phyloP scores from a whole-genome alignment of 1,140 invertebrate genomes.

The Cotesia vestalis region DNA sequence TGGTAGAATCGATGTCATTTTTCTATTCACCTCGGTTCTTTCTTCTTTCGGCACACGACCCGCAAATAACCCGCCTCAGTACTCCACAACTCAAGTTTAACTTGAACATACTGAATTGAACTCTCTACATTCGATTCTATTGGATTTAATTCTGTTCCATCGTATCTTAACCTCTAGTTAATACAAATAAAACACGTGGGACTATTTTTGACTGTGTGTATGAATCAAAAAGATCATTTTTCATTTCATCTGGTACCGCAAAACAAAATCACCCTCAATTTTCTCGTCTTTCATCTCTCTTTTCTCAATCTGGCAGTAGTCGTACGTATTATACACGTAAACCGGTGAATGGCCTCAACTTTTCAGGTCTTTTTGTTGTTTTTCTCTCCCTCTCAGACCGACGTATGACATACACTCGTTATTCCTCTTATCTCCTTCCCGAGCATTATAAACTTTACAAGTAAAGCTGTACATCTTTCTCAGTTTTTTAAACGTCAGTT shows the following conservation, averaged over 20 bases:
- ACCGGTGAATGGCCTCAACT: slow-evolving; percentile 33
- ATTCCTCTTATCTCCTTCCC: background rate
- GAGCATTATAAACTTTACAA: no score
- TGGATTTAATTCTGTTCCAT: background rate
- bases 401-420: background rate
- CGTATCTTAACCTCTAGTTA: no score
- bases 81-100: no score
- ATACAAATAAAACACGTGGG: background rate
- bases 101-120: no score
- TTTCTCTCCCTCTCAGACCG: background rate
- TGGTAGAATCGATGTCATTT: no score
- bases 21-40: no score
- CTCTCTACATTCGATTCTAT: no score
- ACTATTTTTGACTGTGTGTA: slow-evolving; percentile 32
- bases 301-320: background rate
- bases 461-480: background rate
- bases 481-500: background rate
- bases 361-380: slow-evolving; percentile 16
- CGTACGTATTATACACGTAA: background rate
- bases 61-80: no score
- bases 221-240: slow-evolving; percentile 37
- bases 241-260: slow-evolving; percentile 34
- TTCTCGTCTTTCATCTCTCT: background rate
- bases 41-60: no score
- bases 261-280: slow-evolving; percentile 26